Conservation (phyloP, 2,113 vertebrate genomes). For the Coptodon rendalli region DNA sequence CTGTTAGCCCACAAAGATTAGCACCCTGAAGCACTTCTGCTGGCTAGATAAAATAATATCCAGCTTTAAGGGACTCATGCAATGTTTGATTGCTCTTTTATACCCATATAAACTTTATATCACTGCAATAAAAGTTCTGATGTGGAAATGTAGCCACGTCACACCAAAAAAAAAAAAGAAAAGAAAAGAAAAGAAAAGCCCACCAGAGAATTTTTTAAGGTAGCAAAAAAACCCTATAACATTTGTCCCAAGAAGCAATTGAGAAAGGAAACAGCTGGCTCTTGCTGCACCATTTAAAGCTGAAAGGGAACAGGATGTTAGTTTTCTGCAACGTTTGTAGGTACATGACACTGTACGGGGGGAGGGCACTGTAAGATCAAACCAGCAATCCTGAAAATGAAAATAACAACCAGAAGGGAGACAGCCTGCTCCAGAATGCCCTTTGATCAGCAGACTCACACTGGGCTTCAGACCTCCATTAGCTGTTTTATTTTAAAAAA, state of each 20-base stretch:
- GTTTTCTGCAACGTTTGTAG: not conserved
- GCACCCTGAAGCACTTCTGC: not conserved
- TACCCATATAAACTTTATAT: constrained; percentile 1
- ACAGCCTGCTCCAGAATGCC: not conserved
- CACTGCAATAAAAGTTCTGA: not conserved
- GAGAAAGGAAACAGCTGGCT: not conserved
- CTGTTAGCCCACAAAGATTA: not conserved
- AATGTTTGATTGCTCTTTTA: constrained; percentile 10
- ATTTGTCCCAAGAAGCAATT: not conserved
- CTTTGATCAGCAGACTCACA: not conserved
- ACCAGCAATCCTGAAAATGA: not conserved
- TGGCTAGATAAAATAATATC: not conserved
- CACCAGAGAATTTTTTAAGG: not conserved
- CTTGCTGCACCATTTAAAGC: not conserved
- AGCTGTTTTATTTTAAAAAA: not conserved
- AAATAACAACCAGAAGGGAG: not conserved
- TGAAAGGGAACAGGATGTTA: not conserved
- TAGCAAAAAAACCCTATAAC: not conserved
- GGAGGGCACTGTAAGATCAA: not conserved
- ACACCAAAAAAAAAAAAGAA: not conserved
- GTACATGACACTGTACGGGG: not conserved
- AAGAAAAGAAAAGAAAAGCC: not conserved
- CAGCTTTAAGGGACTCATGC: not conserved
- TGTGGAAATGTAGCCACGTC: not conserved
- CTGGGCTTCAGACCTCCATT: not conserved